Base-by-base conservation (phyloP, 1,140 invertebrate species). In the Dryas iulia region DNA sequence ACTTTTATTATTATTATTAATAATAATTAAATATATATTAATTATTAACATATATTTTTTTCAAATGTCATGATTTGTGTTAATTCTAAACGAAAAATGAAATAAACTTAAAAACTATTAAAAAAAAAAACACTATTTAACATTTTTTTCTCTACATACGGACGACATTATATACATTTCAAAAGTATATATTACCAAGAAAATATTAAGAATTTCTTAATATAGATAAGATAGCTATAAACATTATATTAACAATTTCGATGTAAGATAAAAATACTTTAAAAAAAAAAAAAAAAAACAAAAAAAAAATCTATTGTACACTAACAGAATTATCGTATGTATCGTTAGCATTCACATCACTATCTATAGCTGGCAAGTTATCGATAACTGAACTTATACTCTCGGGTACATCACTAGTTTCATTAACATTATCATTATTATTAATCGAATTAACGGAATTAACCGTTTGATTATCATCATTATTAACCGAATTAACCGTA, bases 331-430 rank as follows among this genome's bases (percentile, higher is more conserved):
- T 33, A 30, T 26, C 56, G 4, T 59, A 66, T 14, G 61, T 76
- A 10, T 87, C 80, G 61, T 89, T 89, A 2, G 84, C 84, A 59
- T 85, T 86, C 0, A 86, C 66, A 53, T 89, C 86, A 54, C 86
- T 80, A 61, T 89, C 86, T 3, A 89, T 89, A 0, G 86, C 86
- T 7, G 86, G 86, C 71, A 89, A 71, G 31, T 85, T 86, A 59
- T 87, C 85, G 39, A 89, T 86, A 39, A 89, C 78, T 7, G 82
- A 77, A 52, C 76, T 80, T 47, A 89, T 74, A n/a, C 66, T 79
- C 25, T 81, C 80, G 1, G 66, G 71, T 3, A 75, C 68, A 14
- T 68, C 65, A 56, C 73, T 70, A 53, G 12, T 26, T 18, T 7
- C 14, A 35, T 18, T 14, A 35, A 18, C 39, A 47, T 47, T 21